A percentile compares a stretch with the other conserved stretches of the same genome.
These are phyloP conservation scores for Onthophagus sagittarius DNA, from an alignment of 2,888 invertebrate genomes.

Conservation along the genomic window DNA sequence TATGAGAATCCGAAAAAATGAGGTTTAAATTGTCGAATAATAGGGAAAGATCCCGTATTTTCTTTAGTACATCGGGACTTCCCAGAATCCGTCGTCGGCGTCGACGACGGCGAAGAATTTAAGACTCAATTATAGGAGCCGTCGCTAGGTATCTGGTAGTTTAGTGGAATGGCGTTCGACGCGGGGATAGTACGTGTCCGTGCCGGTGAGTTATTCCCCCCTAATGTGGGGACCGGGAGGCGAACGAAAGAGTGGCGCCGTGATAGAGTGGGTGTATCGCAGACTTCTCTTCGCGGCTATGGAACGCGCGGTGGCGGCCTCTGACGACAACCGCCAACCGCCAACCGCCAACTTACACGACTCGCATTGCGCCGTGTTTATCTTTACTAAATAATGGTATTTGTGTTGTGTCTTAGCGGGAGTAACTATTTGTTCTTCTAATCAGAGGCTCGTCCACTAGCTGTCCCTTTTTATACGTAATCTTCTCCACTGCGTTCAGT, in stretches of 20 bases:
- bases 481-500: too few relatives aligned
- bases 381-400: conserved; percentile 39
- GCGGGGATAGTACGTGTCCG: conserved; percentile 6
- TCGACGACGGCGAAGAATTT: conserved; percentile 8
- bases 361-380: conserved; percentile 36
- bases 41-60: neutral
- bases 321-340: conserved; percentile 20
- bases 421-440: conserved; percentile 27
- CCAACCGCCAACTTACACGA: conserved; percentile 29
- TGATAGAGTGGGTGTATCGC: conserved; percentile 27
- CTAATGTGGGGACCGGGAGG: conserved; percentile 4
- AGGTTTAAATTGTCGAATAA: neutral
- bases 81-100: conserved; percentile 1
- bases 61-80: neutral
- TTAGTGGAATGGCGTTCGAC: conserved; percentile 5
- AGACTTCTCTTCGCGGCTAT: conserved; percentile 12
- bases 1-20: neutral
- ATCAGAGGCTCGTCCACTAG: conserved; percentile 14
- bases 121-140: conserved; percentile 11
- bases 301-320: conserved; percentile 13
- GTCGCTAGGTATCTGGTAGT: conserved; percentile 12
- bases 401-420: conserved; percentile 30
- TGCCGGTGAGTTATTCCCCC: conserved; percentile 6
- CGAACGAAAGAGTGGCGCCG: conserved; percentile 3
- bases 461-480: neutral